These are phyloP conservation scores for Hycleus cichorii DNA, from an alignment of 1,140 invertebrate species.

Conservation along the genomic window DNA sequence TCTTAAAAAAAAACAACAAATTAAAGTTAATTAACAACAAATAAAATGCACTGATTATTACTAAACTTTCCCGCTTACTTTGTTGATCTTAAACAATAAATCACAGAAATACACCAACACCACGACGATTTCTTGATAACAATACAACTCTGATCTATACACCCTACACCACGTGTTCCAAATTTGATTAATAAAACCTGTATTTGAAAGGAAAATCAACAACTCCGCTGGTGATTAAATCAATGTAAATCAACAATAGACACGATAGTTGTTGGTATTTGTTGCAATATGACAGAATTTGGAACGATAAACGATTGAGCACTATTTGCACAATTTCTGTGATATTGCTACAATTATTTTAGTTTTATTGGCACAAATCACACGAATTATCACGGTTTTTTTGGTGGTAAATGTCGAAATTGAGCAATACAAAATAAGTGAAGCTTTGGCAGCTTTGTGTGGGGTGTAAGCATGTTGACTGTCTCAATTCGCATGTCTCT, in stretches of 20 bases:
- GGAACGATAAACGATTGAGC: background rate
- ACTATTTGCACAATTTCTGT: background rate
- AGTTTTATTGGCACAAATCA: background rate
- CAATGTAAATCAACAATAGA: background rate
- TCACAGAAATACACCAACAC: slow-evolving; percentile 9
- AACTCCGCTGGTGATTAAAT: too few species aligned
- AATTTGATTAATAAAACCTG: background rate
- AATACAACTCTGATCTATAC: too few species aligned
- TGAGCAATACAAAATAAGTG: background rate
- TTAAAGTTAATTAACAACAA: background rate
- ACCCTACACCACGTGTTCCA: background rate
- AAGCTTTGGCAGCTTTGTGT: slow-evolving; percentile 6
- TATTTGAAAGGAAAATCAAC: too few species aligned
- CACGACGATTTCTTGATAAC: background rate
- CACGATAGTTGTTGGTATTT: background rate
- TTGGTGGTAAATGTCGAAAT: too few species aligned
- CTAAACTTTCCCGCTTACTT: slow-evolving; percentile 30
- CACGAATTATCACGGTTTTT: background rate
- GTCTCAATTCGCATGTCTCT: slow-evolving; percentile 3
- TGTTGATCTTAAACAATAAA: slow-evolving; percentile 30
- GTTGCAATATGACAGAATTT: background rate
- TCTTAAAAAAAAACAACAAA: background rate
- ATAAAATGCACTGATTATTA: slow-evolving; percentile 17
- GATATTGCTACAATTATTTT: background rate
- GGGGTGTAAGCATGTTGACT: slow-evolving; percentile 4